Base-by-base conservation (phyloP, 2,888 invertebrate genomes). In the Nomada flava region DNA sequence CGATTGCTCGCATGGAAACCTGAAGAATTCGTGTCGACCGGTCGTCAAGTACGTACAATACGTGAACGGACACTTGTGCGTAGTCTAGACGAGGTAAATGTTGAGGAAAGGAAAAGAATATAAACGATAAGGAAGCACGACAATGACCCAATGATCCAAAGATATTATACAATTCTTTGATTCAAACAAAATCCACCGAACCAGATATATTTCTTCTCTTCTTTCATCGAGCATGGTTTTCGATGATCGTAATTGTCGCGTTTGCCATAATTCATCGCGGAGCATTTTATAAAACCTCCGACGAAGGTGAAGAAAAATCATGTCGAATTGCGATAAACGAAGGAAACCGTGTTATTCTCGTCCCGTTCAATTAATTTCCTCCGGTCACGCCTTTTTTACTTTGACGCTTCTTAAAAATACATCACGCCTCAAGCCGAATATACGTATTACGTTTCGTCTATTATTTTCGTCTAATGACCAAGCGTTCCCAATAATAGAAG, bases 201-300 rank as follows among this genome's bases (percentile, higher is more conserved):
- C 11, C 18, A 29, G 47, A 20, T 53, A 9, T 9, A 20, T 53
- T 7, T 64, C 18, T n/a, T 47, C n/a, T 13, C 20, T 11, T 2
- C 20, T 47, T 64, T 52, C 57, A 53, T 59, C 67, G 67, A 75
- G 68, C 82, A 82, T 81, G 82, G 82, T 81, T 82, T 82, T 81
- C 82, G 71, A 82, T 80, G 75, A 63, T 82, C 82, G 82, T 75
- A 82, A 80, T 50, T 74, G 81, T 67, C 70, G 82, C 68, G 29
- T 53, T 75, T 63, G 59, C 74, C 67, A 42, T 62, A 23, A 53
- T 47, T 44, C 26, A 26, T 47, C 15, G 47, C 3, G 13, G 47
- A 68, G 36, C 36, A 36, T 36, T 36, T 36, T 36, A 36, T 36
- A 5, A 7, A 36, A 36, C 36, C 5, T 7, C 5, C 36, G 5